These are phyloP conservation scores for Anneissia japonica DNA, from an alignment of 35 echinoderm and acorn worm species.

Conservation along the genomic window DNA sequence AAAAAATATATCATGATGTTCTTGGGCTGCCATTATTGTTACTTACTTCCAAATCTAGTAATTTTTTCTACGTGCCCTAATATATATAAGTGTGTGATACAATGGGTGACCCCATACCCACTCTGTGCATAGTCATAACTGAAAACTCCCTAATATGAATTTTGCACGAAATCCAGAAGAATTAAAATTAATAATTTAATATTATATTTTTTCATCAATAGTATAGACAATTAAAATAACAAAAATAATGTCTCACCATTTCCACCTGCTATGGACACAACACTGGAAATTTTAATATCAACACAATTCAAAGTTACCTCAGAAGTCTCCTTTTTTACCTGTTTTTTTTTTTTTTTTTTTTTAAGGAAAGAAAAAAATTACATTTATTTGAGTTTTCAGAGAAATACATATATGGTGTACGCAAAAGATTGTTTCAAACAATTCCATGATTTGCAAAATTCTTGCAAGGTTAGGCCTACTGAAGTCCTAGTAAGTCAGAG, in stretches of 20 bases:
- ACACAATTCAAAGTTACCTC: conserved; percentile 70
- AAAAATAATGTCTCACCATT: conserved; percentile 47
- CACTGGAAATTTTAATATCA: conserved; percentile 82
- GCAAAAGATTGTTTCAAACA: neutral
- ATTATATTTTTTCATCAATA: neutral
- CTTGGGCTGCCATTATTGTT: no score
- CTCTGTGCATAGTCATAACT: neutral
- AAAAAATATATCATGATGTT: no score
- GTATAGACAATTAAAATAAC: neutral
- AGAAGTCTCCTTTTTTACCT: conserved; percentile 66
- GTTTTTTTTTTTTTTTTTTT: no score
- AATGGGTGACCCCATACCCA: neutral
- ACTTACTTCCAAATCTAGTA: no score
- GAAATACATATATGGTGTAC: neutral
- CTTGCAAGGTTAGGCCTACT: no score
- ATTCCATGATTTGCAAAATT: no score
- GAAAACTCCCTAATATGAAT: neutral
- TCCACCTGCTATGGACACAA: conserved; percentile 42
- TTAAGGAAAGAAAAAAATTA: conserved; percentile 3
- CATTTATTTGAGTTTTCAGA: neutral
- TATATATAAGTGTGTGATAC: neutral
- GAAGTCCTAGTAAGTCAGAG: no score
- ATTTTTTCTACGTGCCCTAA: no score
- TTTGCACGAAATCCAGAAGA: no score
- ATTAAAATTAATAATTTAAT: no score